Conservation (phyloP, 1,140 invertebrate species). For the Maconellicoccus hirsutus region DNA sequence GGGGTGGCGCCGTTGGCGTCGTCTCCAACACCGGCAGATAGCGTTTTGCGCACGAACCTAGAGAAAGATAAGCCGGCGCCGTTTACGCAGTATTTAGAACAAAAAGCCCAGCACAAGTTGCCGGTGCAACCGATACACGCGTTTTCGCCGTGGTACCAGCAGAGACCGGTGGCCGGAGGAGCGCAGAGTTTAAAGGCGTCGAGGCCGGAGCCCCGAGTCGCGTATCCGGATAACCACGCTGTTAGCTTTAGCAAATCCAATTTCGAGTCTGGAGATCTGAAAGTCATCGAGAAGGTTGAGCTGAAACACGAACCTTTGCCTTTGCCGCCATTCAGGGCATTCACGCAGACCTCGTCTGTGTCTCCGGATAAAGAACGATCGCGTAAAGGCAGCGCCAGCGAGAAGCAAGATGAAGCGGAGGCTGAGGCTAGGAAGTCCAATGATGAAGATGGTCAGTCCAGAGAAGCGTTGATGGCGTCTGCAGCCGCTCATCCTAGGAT, state of each 20-base stretch:
- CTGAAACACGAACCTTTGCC: neutral
- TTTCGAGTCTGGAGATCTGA: neutral
- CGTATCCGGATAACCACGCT: neutral
- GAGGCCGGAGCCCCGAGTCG: neutral
- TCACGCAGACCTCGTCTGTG: neutral
- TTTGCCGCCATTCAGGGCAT: neutral
- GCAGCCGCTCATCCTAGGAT: conserved; percentile 44
- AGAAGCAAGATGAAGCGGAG: conserved; percentile 21
- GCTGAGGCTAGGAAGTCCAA: neutral
- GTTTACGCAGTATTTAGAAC: conserved; percentile 1
- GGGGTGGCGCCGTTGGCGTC: too few relatives aligned
- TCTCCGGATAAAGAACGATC: neutral
- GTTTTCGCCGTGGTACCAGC: conserved; percentile 24
- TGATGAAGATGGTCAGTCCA: neutral
- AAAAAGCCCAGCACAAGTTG: conserved; percentile 10
- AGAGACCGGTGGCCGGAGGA: neutral
- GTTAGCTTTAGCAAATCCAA: neutral
- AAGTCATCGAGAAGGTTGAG: conserved; percentile 1
- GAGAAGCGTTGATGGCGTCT: conserved; percentile 35
- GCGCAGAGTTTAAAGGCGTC: neutral
- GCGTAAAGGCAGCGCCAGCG: neutral
- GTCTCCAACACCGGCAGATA: neutral
- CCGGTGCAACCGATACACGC: conserved; percentile 25
- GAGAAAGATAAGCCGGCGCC: too few relatives aligned
- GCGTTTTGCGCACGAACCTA: neutral